phyloP scores from a whole-genome alignment of 2,888 invertebrate genomes.

The Elmis aenea region DNA sequence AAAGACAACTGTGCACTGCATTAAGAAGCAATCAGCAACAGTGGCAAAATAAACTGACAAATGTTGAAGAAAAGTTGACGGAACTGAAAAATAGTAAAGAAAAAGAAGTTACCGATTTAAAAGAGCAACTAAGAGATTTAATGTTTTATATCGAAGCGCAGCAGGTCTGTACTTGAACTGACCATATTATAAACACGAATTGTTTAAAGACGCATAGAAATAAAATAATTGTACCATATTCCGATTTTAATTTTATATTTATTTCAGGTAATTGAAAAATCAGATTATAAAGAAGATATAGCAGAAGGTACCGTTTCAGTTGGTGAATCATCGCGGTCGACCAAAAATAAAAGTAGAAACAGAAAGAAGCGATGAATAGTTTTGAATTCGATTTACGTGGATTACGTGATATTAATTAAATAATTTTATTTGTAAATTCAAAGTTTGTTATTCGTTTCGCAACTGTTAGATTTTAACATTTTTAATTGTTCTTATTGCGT shows the following conservation, averaged over 20 bases:
- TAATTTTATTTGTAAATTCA: no score
- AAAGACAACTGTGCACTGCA: conserved; percentile 77
- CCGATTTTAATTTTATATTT: no score
- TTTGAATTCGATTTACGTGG: not conserved
- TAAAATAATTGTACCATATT: no score
- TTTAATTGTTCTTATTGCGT: no score
- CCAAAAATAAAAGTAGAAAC: conserved; percentile 27
- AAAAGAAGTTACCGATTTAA: conserved; percentile 72
- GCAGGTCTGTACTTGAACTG: conserved; percentile 39
- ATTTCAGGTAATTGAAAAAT: conserved; percentile 48
- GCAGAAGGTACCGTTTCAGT: conserved; percentile 59
- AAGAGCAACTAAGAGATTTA: conserved; percentile 91
- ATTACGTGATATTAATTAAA: not conserved
- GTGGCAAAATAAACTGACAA: conserved; percentile 62
- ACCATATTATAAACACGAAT: no score
- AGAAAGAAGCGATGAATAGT: conserved; percentile 18
- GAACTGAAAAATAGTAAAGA: conserved; percentile 49
- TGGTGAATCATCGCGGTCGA: conserved; percentile 39
- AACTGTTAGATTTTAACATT: no score
- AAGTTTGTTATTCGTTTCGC: no score
- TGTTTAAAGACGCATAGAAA: no score
- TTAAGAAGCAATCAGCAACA: conserved; percentile 68
- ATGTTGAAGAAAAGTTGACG: conserved; percentile 50
- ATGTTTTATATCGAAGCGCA: conserved; percentile 96
- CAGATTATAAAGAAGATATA: conserved; percentile 54